Evolutionary conservation across 2,113 vertebrate species (phyloP).

Genomic region (Anolis carolinensis): DNA sequence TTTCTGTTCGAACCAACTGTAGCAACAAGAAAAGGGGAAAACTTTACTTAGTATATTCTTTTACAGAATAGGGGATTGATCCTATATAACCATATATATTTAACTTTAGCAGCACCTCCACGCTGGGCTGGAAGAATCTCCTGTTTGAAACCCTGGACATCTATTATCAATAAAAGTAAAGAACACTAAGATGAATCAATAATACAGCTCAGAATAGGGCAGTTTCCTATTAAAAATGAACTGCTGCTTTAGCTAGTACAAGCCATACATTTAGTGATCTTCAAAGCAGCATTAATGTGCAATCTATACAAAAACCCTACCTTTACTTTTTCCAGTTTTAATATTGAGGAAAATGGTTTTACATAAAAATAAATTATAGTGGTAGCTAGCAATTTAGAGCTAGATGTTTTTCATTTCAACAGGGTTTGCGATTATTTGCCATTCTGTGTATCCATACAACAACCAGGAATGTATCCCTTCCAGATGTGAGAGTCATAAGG

Average conservation of each 20-base stretch:
- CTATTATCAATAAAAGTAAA: neutral
- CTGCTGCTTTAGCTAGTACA: neutral
- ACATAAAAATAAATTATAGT: neutral
- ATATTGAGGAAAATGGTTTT: neutral
- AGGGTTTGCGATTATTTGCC: no score
- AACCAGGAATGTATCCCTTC: no score
- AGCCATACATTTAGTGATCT: neutral
- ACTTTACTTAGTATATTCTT: neutral
- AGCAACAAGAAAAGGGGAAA: neutral
- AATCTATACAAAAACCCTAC: neutral
- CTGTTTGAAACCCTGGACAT: neutral
- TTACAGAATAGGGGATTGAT: neutral
- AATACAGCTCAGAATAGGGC: neutral
- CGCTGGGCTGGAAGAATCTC: neutral
- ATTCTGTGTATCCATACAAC: no score
- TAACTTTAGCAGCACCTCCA: neutral
- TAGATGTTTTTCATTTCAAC: no score
- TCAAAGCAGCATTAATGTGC: neutral
- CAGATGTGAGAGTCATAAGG: no score
- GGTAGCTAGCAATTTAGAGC: neutral
- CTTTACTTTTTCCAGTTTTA: neutral
- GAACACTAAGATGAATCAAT: neutral
- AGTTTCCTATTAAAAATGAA: no score
- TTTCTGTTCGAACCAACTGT: constrained; percentile 86
- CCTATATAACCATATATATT: neutral